phyloP scores from a whole-genome alignment of 2,888 invertebrate genomes.

The Oligia latruncula region DNA sequence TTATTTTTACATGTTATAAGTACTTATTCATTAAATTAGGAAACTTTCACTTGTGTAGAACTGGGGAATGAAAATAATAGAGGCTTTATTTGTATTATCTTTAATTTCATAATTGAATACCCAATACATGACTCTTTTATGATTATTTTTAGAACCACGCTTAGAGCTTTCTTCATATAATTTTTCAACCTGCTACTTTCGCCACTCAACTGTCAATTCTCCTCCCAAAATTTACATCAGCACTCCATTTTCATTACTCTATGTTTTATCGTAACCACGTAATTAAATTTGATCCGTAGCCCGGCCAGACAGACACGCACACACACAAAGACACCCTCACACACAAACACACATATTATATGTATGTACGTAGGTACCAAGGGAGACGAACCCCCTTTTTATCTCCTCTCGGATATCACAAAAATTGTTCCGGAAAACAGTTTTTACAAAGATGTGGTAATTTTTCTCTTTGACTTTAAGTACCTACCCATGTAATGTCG shows the following conservation, averaged over 20 bases:
- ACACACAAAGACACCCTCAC: neutral
- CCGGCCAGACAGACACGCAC: conserved; percentile 11
- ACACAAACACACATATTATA: neutral
- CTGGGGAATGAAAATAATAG: neutral
- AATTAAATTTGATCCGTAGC: conserved; percentile 35
- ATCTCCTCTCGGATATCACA: conserved; percentile 13
- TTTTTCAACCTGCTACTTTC: no score
- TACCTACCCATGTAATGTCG: neutral
- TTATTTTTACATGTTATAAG: no score
- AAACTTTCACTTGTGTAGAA: neutral
- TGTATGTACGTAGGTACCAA: neutral
- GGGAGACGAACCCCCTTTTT: neutral
- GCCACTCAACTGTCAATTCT: neutral
- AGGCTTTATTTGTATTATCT: neutral
- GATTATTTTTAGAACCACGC: neutral
- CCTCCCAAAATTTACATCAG: neutral
- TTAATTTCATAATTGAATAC: neutral
- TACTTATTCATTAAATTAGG: no score
- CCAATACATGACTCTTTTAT: neutral
- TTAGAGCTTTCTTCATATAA: neutral
- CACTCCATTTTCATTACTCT: conserved; percentile 36
- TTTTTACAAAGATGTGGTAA: conserved; percentile 12
- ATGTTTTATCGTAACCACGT: conserved; percentile 1
- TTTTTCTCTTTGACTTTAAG: conserved; percentile 8
- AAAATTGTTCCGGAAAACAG: conserved; percentile 26